Conservation (phyloP, 2,113 vertebrate species). For the Etia nguti region DNA sequence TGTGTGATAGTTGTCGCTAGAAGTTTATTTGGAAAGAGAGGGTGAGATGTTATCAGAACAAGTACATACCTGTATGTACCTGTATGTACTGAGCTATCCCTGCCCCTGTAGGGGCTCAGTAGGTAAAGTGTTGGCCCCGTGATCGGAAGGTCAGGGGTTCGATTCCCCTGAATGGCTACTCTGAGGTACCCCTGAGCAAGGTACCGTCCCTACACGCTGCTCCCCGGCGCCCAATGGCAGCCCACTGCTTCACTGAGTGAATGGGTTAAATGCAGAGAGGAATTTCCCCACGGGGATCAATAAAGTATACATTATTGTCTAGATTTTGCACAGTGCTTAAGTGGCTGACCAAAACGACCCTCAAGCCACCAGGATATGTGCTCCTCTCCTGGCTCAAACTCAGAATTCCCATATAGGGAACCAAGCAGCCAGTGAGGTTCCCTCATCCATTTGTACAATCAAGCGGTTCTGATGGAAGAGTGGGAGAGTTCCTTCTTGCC, state of each 20-base stretch:
- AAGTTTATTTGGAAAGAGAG: background rate
- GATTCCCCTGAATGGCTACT: too few species aligned
- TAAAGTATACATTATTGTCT: too few species aligned
- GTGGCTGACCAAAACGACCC: background rate
- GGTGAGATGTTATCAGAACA: background rate
- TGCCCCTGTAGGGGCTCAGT: too few species aligned
- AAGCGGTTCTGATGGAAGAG: background rate
- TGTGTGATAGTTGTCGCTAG: background rate
- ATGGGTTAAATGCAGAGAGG: too few species aligned
- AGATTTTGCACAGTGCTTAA: background rate
- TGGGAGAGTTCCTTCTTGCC: background rate
- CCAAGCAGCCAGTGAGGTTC: background rate
- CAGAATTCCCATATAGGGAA: background rate
- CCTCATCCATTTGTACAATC: background rate
- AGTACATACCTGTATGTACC: background rate
- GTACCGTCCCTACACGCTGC: too few species aligned
- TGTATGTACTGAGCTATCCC: too few species aligned
- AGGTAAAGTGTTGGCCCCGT: too few species aligned
- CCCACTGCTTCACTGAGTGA: too few species aligned
- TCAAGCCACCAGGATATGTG: background rate
- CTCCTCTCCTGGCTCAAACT: background rate
- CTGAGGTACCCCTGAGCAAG: too few species aligned
- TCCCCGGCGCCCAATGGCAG: too few species aligned
- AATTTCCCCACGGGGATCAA: too few species aligned
- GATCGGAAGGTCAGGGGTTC: too few species aligned